phyloP scores from a whole-genome alignment of 2,113 vertebrate genomes.

The Loxodonta africana region DNA sequence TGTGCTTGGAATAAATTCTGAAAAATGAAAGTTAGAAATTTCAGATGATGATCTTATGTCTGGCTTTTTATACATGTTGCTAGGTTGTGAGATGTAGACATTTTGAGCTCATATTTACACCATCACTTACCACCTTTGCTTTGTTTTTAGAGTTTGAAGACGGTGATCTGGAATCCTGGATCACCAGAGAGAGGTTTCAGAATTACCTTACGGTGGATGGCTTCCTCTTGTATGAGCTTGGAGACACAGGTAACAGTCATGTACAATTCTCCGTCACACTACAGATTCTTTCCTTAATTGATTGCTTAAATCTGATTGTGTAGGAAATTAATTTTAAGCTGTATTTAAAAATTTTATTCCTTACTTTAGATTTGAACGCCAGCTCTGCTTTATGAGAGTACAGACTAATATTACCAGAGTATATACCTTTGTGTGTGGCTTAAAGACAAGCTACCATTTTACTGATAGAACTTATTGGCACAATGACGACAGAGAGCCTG shows the following conservation, averaged over 20 bases:
- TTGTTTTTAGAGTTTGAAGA: slow-evolving; percentile 93
- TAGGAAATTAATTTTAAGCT: slow-evolving; percentile 16
- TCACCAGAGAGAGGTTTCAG: slow-evolving; percentile 97
- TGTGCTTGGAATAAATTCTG: neutral
- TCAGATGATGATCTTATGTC: neutral
- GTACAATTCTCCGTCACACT: neutral
- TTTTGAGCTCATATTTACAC: neutral
- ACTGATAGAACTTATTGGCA: neutral
- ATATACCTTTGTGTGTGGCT: neutral
- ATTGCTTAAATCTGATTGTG: neutral
- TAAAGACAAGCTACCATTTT: neutral
- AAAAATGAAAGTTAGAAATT: neutral
- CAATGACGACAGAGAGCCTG: neutral
- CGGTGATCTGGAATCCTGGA: slow-evolving; percentile 95
- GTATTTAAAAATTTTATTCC: neutral
- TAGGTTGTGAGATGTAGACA: neutral
- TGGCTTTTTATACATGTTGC: neutral
- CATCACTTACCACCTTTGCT: neutral
- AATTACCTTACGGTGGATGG: slow-evolving; percentile 96
- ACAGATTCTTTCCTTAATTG: neutral
- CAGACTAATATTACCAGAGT: neutral
- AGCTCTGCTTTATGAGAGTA: neutral
- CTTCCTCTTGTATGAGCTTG: slow-evolving; percentile 97
- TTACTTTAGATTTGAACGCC: neutral
- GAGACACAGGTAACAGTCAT: slow-evolving; percentile 94